These are phyloP conservation scores for Boulengeromyrus knoepffleri DNA, from an alignment of 2,113 vertebrate species.

Conservation along the genomic window DNA sequence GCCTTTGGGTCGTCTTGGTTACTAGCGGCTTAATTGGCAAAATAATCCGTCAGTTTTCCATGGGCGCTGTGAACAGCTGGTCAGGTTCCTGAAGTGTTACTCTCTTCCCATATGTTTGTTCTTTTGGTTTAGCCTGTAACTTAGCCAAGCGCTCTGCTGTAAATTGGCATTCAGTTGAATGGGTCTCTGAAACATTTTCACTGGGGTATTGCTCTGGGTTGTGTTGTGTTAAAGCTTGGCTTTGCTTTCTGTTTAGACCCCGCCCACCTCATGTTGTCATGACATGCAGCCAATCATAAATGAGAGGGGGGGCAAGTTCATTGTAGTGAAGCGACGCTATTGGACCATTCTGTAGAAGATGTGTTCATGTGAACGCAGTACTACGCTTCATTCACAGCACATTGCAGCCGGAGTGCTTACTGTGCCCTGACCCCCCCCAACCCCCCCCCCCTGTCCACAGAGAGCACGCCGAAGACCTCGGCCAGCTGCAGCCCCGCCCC, in stretches of 20 bases:
- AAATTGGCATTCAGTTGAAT: background rate
- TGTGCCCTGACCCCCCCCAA: background rate
- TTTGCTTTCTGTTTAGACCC: background rate
- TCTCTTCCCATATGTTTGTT: background rate
- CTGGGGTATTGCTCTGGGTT: background rate
- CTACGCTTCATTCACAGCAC: background rate
- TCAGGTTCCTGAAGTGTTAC: background rate
- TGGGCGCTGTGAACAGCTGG: background rate
- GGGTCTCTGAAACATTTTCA: background rate
- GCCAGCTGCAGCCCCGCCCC: conserved; percentile 81
- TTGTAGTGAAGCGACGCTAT: background rate
- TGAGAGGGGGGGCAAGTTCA: background rate
- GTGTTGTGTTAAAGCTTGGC: background rate
- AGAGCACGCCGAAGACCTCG: conserved; percentile 84
- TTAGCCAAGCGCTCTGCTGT: background rate
- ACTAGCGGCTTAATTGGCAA: background rate
- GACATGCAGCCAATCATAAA: background rate
- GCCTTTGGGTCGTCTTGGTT: background rate
- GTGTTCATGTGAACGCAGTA: background rate
- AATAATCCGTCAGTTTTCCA: background rate
- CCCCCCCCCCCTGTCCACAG: conserved; percentile 43
- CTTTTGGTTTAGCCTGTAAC: background rate
- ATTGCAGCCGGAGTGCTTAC: background rate
- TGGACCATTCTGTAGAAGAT: background rate
- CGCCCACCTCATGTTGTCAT: background rate